These are phyloP conservation scores for Coecobrya sp. DNA, from an alignment of 2,888 invertebrate species.

Conservation along the genomic window DNA sequence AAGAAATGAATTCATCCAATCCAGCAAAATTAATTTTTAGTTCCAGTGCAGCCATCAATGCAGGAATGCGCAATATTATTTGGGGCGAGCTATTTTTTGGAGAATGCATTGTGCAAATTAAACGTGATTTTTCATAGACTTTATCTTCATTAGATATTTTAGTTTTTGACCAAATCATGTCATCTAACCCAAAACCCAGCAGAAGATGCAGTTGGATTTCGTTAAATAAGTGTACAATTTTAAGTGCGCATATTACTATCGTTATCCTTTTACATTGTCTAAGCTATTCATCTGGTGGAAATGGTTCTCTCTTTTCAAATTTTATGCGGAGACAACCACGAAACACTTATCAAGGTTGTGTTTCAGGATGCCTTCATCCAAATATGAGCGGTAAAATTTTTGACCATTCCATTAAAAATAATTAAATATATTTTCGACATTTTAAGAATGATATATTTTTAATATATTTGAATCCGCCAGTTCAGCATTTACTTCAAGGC, in stretches of 20 bases:
- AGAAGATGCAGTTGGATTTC: neutral
- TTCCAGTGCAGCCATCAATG: too few relatives aligned
- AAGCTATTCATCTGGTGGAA: conserved; percentile 24
- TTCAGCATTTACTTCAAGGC: conserved; percentile 15
- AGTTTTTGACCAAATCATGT: neutral
- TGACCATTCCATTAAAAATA: too few relatives aligned
- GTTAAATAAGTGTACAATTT: neutral
- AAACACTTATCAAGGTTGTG: neutral
- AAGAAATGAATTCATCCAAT: too few relatives aligned
- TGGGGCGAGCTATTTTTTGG: too few relatives aligned
- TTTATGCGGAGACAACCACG: neutral
- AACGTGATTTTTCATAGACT: too few relatives aligned
- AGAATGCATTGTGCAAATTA: too few relatives aligned
- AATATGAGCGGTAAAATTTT: conserved; percentile 25
- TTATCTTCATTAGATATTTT: too few relatives aligned
- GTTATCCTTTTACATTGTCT: neutral
- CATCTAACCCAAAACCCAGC: neutral
- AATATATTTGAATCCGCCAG: neutral
- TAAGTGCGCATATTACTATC: neutral
- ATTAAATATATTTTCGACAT: too few relatives aligned
- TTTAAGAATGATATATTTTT: too few relatives aligned
- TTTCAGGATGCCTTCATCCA: conserved; percentile 12
- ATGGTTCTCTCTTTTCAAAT: neutral
- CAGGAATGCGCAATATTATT: too few relatives aligned
- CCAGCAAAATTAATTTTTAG: too few relatives aligned